A percentile compares a stretch with the other conserved stretches of the same genome.
These are phyloP conservation scores for Drosophila phalerata DNA, from an alignment of 2,888 invertebrate species.

Conservation along the genomic window DNA sequence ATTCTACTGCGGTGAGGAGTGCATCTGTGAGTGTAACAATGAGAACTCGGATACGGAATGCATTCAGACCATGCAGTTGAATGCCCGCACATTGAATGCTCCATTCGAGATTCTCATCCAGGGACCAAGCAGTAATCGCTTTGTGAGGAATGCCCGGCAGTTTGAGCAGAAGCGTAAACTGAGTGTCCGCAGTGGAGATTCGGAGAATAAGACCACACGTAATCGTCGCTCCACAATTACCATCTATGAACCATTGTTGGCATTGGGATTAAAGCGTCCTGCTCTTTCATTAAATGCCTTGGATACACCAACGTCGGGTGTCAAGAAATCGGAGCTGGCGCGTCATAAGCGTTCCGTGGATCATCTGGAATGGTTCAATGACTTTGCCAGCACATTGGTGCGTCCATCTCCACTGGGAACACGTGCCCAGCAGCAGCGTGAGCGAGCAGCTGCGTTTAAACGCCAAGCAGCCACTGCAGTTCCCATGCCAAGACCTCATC, in stretches of 20 bases:
- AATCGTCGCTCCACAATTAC: conserved; percentile 82
- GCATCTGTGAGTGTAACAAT: conserved; percentile 85
- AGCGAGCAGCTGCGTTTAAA: conserved; percentile 42
- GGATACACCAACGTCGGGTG: conserved; percentile 18
- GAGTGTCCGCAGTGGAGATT: conserved; percentile 22
- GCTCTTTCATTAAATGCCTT: conserved; percentile 45
- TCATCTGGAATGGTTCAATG: conserved; percentile 82
- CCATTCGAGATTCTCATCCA: conserved; percentile 85
- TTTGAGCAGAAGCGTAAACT: conserved; percentile 77
- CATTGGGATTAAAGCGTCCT: conserved; percentile 10
- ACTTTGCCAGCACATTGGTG: conserved; percentile 75
- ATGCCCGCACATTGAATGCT: conserved; percentile 74
- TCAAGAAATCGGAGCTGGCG: conserved; percentile 29
- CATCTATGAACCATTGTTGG: conserved; percentile 78
- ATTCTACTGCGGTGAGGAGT: conserved; percentile 86
- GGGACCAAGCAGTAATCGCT: conserved; percentile 82
- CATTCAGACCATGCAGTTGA: conserved; percentile 80
- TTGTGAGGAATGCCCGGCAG: conserved; percentile 82
- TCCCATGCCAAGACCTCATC: conserved; percentile 1
- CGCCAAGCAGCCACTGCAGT: conserved; percentile 26
- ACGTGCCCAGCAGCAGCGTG: conserved; percentile 40
- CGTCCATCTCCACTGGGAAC: conserved; percentile 80
- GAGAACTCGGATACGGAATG: conserved; percentile 83
- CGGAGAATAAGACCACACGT: conserved; percentile 43
- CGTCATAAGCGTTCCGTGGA: conserved; percentile 77